Conservation (phyloP, 2,888 invertebrate genomes). For the Tetragnatha montana region DNA sequence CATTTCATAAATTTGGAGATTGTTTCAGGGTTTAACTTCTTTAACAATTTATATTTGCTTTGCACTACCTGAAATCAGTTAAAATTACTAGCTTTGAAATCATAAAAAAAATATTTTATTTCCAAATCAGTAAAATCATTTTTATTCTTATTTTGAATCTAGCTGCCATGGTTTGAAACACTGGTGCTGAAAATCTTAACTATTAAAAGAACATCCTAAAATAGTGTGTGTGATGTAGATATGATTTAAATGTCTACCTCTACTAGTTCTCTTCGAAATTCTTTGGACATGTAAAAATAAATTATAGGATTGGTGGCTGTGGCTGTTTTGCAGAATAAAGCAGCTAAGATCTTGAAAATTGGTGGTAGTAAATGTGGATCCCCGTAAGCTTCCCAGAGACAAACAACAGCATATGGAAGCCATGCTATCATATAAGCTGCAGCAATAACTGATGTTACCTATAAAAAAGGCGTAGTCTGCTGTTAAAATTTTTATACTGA, state of each 20-base stretch:
- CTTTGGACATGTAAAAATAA: constrained; percentile 71
- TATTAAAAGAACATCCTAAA: neutral
- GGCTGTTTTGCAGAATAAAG: constrained; percentile 72
- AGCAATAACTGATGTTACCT: constrained; percentile 68
- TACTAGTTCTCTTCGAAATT: constrained; percentile 24
- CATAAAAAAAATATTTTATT: neutral
- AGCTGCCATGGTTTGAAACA: too few relatives aligned
- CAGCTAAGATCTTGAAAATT: constrained; percentile 54
- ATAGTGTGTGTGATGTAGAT: too few relatives aligned
- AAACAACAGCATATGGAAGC: constrained; percentile 72
- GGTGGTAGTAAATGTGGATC: constrained; percentile 34
- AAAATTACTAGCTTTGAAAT: too few relatives aligned
- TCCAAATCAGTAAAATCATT: neutral
- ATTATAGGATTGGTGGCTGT: constrained; percentile 72
- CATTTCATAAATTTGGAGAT: too few relatives aligned
- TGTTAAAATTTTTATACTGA: too few relatives aligned
- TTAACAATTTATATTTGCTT: too few relatives aligned
- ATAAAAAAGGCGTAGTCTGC: neutral
- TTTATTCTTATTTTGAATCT: neutral
- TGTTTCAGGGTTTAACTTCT: too few relatives aligned
- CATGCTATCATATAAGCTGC: constrained; percentile 70
- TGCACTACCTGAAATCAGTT: too few relatives aligned
- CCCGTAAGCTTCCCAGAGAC: constrained; percentile 69
- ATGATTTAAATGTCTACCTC: constrained; percentile 12
- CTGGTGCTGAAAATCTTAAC: neutral